A percentile compares a stretch with the other conserved stretches of the same genome.
Conservation (phyloP, 1,140 invertebrate species). For the Eciton burchellii region DNA sequence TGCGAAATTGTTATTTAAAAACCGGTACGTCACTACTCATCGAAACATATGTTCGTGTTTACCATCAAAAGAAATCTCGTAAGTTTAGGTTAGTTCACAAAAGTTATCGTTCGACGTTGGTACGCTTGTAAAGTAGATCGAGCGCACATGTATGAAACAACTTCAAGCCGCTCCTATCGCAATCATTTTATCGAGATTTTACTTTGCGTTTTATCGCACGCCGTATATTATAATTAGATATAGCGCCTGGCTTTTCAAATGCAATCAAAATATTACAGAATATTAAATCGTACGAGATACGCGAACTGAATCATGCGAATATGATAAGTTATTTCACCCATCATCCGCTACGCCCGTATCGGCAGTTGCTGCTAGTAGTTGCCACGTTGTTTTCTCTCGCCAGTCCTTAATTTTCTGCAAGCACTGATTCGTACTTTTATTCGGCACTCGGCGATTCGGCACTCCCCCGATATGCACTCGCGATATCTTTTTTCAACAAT, state of each 20-base stretch:
- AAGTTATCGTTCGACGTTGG: not conserved
- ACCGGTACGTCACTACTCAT: not conserved
- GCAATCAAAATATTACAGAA: not conserved
- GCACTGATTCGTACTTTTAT: not conserved
- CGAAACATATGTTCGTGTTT: not conserved
- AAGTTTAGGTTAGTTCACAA: not conserved
- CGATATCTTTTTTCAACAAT: not conserved
- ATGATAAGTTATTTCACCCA: not conserved
- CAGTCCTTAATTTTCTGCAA: not conserved
- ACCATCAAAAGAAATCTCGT: not conserved
- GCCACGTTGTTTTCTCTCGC: not conserved
- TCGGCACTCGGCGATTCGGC: not conserved
- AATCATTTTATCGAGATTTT: not conserved
- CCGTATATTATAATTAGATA: not conserved
- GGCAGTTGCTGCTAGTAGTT: too few species aligned
- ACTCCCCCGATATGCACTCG: too few species aligned
- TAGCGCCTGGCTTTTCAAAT: too few species aligned
- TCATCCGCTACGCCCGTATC: too few species aligned
- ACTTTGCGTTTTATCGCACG: not conserved
- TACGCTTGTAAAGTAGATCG: not conserved
- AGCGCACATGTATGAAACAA: not conserved
- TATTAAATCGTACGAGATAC: not conserved
- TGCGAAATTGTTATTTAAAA: not conserved
- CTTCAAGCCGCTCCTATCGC: not conserved
- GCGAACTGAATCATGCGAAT: not conserved